phyloP scores from a whole-genome alignment of 2,113 vertebrate genomes.

The Uria lomvia region DNA sequence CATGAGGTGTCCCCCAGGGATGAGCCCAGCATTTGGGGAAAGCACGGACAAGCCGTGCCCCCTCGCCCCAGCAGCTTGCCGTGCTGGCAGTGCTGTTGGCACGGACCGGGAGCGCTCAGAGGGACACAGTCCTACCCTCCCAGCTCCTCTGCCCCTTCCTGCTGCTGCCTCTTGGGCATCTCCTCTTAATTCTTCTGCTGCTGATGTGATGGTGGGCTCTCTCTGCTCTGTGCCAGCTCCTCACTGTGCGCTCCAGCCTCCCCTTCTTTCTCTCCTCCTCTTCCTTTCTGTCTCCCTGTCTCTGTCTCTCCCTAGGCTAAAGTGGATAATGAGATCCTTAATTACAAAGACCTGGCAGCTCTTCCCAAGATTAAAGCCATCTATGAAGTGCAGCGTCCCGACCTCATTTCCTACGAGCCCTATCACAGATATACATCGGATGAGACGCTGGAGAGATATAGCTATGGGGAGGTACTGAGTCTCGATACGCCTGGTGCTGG shows the following conservation, averaged over 20 bases:
- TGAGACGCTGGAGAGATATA: constrained; percentile 94
- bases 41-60: rapidly evolving
- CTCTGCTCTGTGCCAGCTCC: background rate
- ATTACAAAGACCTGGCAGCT: constrained; percentile 99
- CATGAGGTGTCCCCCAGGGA: background rate
- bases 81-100: background rate
- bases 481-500: background rate
- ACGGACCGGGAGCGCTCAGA: rapidly evolving
- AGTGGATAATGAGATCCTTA: constrained; percentile 98
- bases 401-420: constrained; percentile 94
- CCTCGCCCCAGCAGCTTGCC: rapidly evolving
- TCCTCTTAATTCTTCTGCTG: background rate
- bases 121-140: background rate
- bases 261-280: constrained; percentile 44
- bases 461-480: constrained; percentile 93
- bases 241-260: background rate
- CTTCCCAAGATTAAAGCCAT: constrained; percentile 99
- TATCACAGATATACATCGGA: constrained; percentile 95
- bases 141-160: background rate
- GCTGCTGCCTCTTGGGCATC: background rate
- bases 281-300: constrained; percentile 68
- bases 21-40: background rate
- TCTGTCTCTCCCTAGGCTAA: constrained; percentile 85
- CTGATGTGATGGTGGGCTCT: background rate
- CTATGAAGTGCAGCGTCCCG: constrained; percentile 95